phyloP scores from a whole-genome alignment of 2,888 invertebrate genomes.

The Nomada fabriciana region DNA sequence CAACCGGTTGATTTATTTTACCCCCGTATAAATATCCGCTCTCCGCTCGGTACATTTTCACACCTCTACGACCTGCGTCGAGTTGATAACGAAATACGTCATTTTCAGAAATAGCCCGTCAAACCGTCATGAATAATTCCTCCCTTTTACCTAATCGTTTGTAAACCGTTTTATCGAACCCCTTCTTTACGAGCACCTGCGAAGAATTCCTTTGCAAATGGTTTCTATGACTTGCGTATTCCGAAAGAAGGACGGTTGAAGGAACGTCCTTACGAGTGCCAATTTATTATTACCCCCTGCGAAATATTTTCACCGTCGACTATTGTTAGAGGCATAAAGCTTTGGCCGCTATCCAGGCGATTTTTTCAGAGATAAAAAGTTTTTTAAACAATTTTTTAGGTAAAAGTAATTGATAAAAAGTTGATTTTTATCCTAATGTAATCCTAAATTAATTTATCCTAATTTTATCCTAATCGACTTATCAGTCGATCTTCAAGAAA shows the following conservation, averaged over 20 bases:
- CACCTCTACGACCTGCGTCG: conserved; percentile 38
- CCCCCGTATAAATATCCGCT: conserved; percentile 42
- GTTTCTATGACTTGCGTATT: conserved; percentile 9
- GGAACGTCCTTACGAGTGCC: neutral
- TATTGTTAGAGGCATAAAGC: too few species aligned
- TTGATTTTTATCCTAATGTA: too few species aligned
- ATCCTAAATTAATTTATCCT: too few species aligned
- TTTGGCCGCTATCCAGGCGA: too few species aligned
- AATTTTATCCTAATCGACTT: too few species aligned
- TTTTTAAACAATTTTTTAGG: too few species aligned
- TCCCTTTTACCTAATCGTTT: conserved; percentile 45
- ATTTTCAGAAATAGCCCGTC: conserved; percentile 56
- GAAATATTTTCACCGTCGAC: too few species aligned
- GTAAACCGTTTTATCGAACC: conserved; percentile 25
- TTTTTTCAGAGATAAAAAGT: too few species aligned
- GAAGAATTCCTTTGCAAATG: conserved; percentile 8
- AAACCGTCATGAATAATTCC: conserved; percentile 63
- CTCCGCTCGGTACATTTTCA: conserved; percentile 44
- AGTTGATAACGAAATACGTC: conserved; percentile 62
- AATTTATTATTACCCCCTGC: too few species aligned
- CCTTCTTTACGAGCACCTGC: neutral
- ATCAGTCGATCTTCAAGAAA: too few species aligned
- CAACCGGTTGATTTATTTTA: conserved; percentile 47
- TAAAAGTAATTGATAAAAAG: too few species aligned
- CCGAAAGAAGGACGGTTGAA: neutral